Percentiles rank a stretch among this genome's conserved stretches.
Conservation (phyloP, 35 echinoderm and acorn worm species). For the Stichopus chloronotus region DNA sequence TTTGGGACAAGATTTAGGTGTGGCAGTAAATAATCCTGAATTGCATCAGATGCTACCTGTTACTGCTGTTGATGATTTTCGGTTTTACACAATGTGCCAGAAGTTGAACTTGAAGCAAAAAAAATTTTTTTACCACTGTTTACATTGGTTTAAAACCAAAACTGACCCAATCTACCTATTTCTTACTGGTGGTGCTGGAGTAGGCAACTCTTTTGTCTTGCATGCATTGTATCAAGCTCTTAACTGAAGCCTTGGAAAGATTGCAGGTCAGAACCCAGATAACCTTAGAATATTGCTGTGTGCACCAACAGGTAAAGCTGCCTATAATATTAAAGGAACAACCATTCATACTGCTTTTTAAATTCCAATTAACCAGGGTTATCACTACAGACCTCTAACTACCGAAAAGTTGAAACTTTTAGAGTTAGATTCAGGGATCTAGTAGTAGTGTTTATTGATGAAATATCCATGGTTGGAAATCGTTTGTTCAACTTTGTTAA, state of each 20-base stretch:
- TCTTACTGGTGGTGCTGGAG: conserved; percentile 67
- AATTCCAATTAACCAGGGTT: no score
- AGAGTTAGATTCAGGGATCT: no score
- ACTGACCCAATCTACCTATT: conserved; percentile 60
- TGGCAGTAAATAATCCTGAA: not conserved
- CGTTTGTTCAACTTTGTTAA: no score
- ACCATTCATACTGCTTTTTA: no score
- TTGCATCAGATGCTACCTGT: not conserved
- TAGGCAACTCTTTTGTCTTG: conserved; percentile 60
- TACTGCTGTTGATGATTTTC: not conserved
- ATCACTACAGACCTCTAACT: no score
- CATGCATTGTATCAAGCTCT: conserved; percentile 53
- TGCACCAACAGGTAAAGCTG: conserved; percentile 60
- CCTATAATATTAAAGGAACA: no score
- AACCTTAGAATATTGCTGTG: not conserved
- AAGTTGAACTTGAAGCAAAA: conserved; percentile 45
- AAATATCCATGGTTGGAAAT: no score
- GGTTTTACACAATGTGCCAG: not conserved
- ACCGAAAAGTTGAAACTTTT: no score
- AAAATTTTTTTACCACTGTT: conserved; percentile 34
- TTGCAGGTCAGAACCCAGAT: conserved; percentile 18
- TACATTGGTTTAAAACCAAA: conserved; percentile 49
- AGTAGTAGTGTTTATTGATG: no score
- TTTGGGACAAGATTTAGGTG: conserved; percentile 53
- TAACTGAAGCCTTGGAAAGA: not conserved